Percentiles rank a stretch among this genome's conserved stretches.
Evolutionary conservation across 2,797 vertebrate genomes (phyloP).

Genomic region (Chiroxiphia lanceolata): DNA sequence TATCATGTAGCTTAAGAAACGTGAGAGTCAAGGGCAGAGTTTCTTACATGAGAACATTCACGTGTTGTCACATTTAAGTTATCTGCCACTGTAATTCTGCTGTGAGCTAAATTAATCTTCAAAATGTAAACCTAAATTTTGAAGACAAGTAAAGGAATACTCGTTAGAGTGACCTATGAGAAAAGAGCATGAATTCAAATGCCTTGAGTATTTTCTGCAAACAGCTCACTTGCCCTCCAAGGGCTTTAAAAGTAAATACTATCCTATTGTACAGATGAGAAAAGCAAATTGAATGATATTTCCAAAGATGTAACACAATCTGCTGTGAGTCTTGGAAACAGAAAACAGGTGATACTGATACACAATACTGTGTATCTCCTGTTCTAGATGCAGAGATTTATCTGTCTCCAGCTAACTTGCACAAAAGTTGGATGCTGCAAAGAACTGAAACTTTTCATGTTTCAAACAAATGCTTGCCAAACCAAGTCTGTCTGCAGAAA

Average conservation of each 20-base stretch:
- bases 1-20: neutral
- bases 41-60: neutral
- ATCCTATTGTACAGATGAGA: neutral
- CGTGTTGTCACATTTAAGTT: neutral
- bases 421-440: neutral
- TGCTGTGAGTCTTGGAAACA: neutral
- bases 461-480: neutral
- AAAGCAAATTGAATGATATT: neutral
- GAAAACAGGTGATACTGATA: neutral
- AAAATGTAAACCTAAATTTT: neutral
- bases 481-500: neutral
- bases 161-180: neutral
- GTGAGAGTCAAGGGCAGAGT: neutral
- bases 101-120: neutral
- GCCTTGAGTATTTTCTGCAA: neutral
- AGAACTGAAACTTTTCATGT: neutral
- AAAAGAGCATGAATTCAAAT: neutral
- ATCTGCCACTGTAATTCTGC: neutral
- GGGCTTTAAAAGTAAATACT: neutral
- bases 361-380: neutral
- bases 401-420: neutral
- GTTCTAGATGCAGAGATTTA: neutral
- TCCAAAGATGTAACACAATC: neutral
- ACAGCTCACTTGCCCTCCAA: neutral
- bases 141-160: neutral